A percentile compares a stretch with the other conserved stretches of the same genome.
These are phyloP conservation scores for Melolontha melolontha DNA, from an alignment of 2,888 invertebrate genomes.

Conservation along the genomic window DNA sequence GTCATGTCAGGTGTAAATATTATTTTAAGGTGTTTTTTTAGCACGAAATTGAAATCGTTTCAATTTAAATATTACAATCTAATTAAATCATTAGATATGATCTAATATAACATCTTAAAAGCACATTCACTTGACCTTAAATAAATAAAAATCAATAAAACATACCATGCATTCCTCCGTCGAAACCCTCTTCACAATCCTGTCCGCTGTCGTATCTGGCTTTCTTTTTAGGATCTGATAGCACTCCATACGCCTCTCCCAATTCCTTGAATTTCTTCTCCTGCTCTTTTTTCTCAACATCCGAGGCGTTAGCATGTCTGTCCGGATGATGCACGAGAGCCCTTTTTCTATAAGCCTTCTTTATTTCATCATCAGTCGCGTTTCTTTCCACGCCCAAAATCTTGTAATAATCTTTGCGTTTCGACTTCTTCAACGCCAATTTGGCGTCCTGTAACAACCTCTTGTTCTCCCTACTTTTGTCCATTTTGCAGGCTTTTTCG, in stretches of 20 bases:
- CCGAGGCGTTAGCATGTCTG: constrained; percentile 89
- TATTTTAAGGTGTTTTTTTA: no score
- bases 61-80: no score
- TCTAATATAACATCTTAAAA: no score
- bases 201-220: constrained; percentile 92
- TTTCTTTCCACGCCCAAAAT: constrained; percentile 87
- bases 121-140: no score
- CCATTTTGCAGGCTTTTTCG: constrained; percentile 85
- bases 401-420: constrained; percentile 96
- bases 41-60: no score
- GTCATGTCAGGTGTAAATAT: no score
- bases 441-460: constrained; percentile 88
- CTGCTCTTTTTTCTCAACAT: constrained; percentile 87
- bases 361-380: constrained; percentile 92
- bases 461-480: constrained; percentile 84
- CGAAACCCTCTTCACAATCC: constrained; percentile 81
- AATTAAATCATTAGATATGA: no score
- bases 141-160: constrained; percentile 30
- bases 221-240: constrained; percentile 92
- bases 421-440: constrained; percentile 87
- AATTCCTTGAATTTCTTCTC: constrained; percentile 96
- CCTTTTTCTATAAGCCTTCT: constrained; percentile 92
- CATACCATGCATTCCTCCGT: constrained; percentile 67
- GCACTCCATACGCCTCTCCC: constrained; percentile 93
- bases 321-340: constrained; percentile 95